These are phyloP conservation scores for Aphelenchoides besseyi DNA, from an alignment of 1,140 invertebrate genomes.

Conservation along the genomic window DNA sequence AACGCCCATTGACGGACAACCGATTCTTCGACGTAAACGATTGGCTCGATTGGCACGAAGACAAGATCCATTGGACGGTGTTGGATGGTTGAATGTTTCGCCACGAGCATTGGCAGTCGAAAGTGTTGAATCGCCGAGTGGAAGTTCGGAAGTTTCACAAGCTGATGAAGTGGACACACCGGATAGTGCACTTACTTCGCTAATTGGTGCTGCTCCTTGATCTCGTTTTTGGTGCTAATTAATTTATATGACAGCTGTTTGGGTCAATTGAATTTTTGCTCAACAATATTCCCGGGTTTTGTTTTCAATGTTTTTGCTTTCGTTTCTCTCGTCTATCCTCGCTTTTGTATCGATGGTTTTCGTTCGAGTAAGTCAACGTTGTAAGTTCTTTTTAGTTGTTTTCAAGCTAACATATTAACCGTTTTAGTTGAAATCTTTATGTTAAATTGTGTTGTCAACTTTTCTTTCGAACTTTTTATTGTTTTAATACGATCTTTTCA, in stretches of 20 bases:
- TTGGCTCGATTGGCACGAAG: conserved; percentile 43
- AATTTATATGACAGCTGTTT: not conserved
- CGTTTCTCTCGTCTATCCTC: conserved; percentile 3
- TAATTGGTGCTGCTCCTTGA: not conserved
- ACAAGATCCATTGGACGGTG: conserved; percentile 43
- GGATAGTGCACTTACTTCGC: not conserved
- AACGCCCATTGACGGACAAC: conserved; percentile 18
- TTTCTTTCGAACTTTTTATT: no score
- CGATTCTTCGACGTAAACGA: conserved; percentile 52
- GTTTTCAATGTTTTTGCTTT: conserved; percentile 4
- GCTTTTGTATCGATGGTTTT: conserved; percentile 1
- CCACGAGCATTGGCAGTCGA: conserved; percentile 38
- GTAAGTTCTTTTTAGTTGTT: not conserved
- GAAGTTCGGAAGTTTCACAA: not conserved
- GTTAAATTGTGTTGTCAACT: no score
- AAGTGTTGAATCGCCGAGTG: not conserved
- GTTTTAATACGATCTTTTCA: conserved; percentile 29
- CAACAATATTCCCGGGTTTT: not conserved
- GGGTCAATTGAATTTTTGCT: not conserved
- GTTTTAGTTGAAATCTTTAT: no score
- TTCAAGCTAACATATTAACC: no score
- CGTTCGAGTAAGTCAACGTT: not conserved
- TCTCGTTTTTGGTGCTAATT: no score
- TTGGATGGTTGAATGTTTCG: conserved; percentile 59
- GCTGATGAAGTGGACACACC: not conserved